Evolutionary conservation across 2,888 invertebrate genomes (phyloP).

Genomic region (Ochropleura leucogaster): DNA sequence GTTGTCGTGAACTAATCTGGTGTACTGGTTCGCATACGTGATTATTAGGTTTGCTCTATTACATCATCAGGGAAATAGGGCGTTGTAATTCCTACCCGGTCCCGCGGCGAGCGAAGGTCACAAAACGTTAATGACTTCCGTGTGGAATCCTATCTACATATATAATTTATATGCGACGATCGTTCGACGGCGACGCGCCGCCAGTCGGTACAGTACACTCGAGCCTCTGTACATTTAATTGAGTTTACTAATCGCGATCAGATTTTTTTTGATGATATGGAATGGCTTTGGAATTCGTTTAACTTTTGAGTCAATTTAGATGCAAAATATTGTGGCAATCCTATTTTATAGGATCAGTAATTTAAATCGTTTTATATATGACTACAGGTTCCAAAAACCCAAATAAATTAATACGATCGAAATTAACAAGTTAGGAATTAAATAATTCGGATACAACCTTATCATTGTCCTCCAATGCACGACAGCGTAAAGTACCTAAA

Average conservation of each 20-base stretch:
- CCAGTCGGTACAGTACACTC: constrained; percentile 37
- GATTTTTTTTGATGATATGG: constrained; percentile 29
- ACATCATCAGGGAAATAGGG: constrained; percentile 85
- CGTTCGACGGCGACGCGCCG: constrained; percentile 56
- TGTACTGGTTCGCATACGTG: constrained; percentile 60
- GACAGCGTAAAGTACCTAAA: constrained; percentile 45
- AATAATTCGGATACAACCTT: constrained; percentile 21
- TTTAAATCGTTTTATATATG: background rate
- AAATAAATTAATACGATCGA: background rate
- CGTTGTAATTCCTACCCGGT: constrained; percentile 75
- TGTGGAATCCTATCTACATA: constrained; percentile 80
- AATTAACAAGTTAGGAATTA: background rate
- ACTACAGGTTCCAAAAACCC: background rate
- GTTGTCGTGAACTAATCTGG: constrained; percentile 62
- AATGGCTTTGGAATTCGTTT: constrained; percentile 19
- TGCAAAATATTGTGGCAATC: background rate
- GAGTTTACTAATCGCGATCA: constrained; percentile 44
- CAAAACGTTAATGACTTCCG: constrained; percentile 82
- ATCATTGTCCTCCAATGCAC: constrained; percentile 43
- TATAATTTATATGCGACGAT: constrained; percentile 74
- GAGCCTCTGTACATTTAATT: constrained; percentile 35
- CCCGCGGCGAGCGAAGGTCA: constrained; percentile 82
- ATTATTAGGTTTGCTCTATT: constrained; percentile 73
- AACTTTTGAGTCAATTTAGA: background rate
- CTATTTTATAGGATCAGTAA: background rate